A percentile compares a stretch with the other conserved stretches of the same genome.
Evolutionary conservation across 2,113 vertebrate genomes (phyloP).

Genomic region (Forbesichthys agassizii): DNA sequence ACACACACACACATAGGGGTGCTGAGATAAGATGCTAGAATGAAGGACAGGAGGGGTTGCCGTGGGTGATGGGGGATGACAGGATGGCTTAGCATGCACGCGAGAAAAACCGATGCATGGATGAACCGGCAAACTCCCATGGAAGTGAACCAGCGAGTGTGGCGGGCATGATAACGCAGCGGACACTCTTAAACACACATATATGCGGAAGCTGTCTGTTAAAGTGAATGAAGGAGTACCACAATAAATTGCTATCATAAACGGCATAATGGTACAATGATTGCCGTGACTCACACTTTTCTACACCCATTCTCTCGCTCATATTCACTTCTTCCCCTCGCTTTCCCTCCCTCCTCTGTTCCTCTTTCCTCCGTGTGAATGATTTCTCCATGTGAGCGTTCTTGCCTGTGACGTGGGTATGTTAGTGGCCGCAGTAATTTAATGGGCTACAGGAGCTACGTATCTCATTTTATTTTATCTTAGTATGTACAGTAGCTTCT

Average conservation of each 20-base stretch:
- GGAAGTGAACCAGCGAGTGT: not conserved
- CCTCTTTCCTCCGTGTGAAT: constrained; percentile 9
- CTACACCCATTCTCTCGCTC: not conserved
- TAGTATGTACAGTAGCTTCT: too few species aligned
- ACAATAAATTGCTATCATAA: not conserved
- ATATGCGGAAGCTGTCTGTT: not conserved
- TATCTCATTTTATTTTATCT: constrained; percentile 20
- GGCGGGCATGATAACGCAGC: not conserved
- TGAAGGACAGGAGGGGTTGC: constrained; percentile 5
- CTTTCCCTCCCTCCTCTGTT: constrained; percentile 8
- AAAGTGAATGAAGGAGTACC: not conserved
- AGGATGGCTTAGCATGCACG: not conserved
- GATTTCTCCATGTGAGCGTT: constrained; percentile 10
- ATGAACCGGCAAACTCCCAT: not conserved
- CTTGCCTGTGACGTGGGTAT: constrained; percentile 13
- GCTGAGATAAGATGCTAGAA: not conserved
- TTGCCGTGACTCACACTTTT: not conserved
- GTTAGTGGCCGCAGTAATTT: constrained; percentile 50
- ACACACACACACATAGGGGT: constrained; percentile 19
- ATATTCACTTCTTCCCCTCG: not conserved
- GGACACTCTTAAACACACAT: not conserved
- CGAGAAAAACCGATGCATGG: not conserved
- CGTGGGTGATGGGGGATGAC: not conserved
- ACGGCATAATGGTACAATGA: not conserved
- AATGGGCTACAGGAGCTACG: constrained; percentile 43